Base-by-base conservation (phyloP, 2,113 vertebrate genomes). In the Poecile atricapillus region DNA sequence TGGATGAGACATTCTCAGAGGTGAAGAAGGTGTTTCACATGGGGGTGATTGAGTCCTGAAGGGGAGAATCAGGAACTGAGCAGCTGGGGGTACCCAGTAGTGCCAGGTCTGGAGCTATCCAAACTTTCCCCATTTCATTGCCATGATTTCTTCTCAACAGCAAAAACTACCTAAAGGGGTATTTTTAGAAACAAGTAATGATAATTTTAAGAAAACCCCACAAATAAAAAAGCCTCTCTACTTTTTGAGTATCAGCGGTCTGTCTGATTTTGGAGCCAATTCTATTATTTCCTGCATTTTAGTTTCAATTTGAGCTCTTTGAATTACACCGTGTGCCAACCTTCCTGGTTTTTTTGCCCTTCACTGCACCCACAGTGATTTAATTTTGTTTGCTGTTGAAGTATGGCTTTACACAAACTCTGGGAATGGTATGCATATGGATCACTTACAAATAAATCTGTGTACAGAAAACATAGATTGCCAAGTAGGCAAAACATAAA, bases 371-470 rank as follows among this genome's bases (percentile, higher is more conserved):
- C 62, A 0, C 13, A 71, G 63, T 18, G 60, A 41, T 80, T 74
- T 78, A 33, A 63, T 68, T 83, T 55, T 58, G 47, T 56, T 89
- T 93, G 83, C 68, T 59, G 1, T 41, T 86, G 71, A 90, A 81
- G 52, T 67, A 31, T 56, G 83, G 77, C 89, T 86, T 75, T 52
- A 59, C 53, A 18, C 71, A 81, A 63, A 86, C 79, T 80, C 47
- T 33, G 63, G 85, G 68, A 88, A 88, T 52, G 76, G 44, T 68
- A 18, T 93, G 94, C 90, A 76, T 96, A 90, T 84, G 83, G 92
- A 95, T 92, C 69, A 43, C 93, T 82, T 87, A 78, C 58, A 92
- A 83, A 96, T 96, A 94, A 93, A 92, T 94, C 93, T 94, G 93
- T 90, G 68, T 92, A 78, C 49, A 47, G 93, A 92, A 94, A 93